Evolutionary conservation across 2,113 vertebrate species (phyloP).

Genomic region (Cyphomyrus plagiostoma): DNA sequence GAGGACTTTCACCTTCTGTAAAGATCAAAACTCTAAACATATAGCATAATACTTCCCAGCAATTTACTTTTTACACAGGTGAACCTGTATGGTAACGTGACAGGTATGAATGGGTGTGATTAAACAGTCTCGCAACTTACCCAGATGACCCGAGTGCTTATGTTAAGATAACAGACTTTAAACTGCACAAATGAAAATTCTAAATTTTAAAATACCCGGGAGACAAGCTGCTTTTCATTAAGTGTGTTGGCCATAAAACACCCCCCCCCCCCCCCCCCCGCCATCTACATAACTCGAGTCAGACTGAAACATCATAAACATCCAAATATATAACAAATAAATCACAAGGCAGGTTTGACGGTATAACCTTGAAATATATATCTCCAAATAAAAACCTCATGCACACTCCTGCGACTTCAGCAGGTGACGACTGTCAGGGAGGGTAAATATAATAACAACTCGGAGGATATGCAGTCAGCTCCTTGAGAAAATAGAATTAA

Average conservation of each 20-base stretch:
- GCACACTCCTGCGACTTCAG: background rate
- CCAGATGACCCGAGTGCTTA: background rate
- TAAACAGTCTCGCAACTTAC: background rate
- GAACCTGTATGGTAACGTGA: background rate
- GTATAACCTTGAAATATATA: background rate
- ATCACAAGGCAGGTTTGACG: background rate
- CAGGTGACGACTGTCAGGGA: background rate
- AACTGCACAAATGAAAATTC: slow-evolving; percentile 7
- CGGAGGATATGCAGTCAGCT: background rate
- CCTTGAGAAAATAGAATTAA: background rate
- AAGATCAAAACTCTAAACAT: background rate
- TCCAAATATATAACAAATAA: background rate
- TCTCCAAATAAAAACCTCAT: background rate
- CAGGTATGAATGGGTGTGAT: background rate
- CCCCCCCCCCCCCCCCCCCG: too few species aligned
- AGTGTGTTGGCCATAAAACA: too few species aligned
- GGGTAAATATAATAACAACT: background rate
- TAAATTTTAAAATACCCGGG: background rate
- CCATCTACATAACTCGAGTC: background rate
- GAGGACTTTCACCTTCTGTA: background rate
- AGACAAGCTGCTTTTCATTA: too few species aligned
- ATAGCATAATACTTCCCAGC: too few species aligned
- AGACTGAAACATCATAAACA: background rate
- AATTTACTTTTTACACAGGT: background rate
- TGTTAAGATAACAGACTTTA: background rate